Percentiles rank a stretch among this genome's conserved stretches.
Evolutionary conservation across 2,888 invertebrate genomes (phyloP).

Genomic region (Plebejus anna): DNA sequence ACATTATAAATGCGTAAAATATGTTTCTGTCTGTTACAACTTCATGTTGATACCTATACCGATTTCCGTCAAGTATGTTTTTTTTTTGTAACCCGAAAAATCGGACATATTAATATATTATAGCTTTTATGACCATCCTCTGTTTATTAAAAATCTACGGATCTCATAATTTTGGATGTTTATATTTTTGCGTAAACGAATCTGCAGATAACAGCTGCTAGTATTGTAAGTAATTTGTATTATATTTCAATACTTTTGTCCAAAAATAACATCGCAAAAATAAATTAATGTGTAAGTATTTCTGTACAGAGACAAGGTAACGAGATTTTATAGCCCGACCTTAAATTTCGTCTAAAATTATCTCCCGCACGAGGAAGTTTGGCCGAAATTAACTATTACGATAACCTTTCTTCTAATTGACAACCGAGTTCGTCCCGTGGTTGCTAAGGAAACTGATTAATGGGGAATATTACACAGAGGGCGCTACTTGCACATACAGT

Average conservation of each 20-base stretch:
- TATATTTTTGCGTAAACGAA: neutral
- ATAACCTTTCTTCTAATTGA: constrained; percentile 16
- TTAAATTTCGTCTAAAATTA: constrained; percentile 13
- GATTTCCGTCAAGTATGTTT: no score
- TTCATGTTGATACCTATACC: no score
- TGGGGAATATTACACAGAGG: no score
- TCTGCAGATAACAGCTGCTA: neutral
- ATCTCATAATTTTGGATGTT: no score
- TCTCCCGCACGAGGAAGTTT: neutral
- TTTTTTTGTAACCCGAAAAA: no score
- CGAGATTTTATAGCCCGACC: constrained; percentile 8
- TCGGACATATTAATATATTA: no score
- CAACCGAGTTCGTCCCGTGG: neutral
- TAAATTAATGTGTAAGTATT: neutral
- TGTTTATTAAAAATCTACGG: neutral
- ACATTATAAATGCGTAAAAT: no score
- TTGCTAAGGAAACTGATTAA: neutral
- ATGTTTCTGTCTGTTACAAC: no score
- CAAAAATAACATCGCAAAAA: neutral
- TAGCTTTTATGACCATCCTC: no score
- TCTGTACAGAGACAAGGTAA: constrained; percentile 11
- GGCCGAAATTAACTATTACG: constrained; percentile 8
- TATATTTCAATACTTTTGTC: neutral
- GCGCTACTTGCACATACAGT: no score
- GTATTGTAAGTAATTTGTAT: neutral